Evolutionary conservation across 2,888 invertebrate species (phyloP), one percentile per base, ranked within the genome.

Genomic region (Tipula lateralis): DNA sequence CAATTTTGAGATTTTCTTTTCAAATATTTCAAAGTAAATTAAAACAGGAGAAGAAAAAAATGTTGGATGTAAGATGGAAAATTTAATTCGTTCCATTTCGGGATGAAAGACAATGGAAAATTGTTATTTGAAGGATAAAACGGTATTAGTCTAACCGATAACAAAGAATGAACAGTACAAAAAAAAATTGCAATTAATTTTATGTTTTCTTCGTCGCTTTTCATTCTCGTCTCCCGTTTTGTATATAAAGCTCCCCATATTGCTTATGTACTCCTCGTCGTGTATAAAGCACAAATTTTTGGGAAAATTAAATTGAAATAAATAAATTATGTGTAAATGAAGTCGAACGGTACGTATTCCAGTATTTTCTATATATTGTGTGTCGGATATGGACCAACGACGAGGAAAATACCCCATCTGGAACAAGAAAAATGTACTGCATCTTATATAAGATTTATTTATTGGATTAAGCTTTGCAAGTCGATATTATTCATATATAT

Each of bases 121-220:
- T 1, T 66, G 66, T 66, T 66, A 66, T 66, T 66, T 66, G 66
- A 66, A 66, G 66, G 66, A 66, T 66, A 66, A 66, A 66, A 66
- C 66, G 66, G 66, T 66, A 66, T 66, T 66, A 66, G 66, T 66
- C 66, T 66, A 66, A 66, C 66, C 66, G 66, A 66, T 66, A 66
- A 66, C 66, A 66, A 66, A 66, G 66, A 50, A n/a, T n/a, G n/a
- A n/a, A n/a, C n/a, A n/a, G 39, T n/a, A 44, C 4, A 19, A 19
- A 24, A 66, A 66, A 66, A 24, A 66, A 66, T 66, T 66, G 66
- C 66, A 66, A 66, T 66, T 66, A 66, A 66, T 66, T 66, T 66
- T 66, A 66, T 66, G 66, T 66, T 66, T 24, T 66, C 66, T 66
- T 66, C 24, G 44, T 44, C 44, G 44, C n/a, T 44, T 44, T n/a